A percentile compares a stretch with the other conserved stretches of the same genome.
Evolutionary conservation across 2,797 vertebrate genomes (phyloP).

Genomic region (Linurgus olivaceus): DNA sequence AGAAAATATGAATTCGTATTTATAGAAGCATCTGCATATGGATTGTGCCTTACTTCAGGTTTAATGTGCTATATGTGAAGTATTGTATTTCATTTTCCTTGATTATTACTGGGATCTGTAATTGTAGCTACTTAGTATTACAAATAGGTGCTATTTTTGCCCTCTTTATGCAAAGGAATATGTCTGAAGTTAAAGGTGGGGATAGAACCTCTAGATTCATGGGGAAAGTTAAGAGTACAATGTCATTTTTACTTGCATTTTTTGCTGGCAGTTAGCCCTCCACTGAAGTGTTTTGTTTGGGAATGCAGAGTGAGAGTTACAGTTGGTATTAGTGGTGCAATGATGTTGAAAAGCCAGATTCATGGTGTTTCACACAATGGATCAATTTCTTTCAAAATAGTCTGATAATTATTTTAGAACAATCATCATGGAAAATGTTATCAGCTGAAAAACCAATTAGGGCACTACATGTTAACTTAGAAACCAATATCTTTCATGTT

Average conservation of each 20-base stretch:
- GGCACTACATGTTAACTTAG: neutral
- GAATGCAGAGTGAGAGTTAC: neutral
- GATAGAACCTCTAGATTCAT: neutral
- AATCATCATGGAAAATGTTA: neutral
- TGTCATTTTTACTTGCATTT: neutral
- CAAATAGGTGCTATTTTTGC: neutral
- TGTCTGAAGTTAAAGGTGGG: neutral
- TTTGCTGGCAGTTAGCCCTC: neutral
- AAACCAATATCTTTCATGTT: neutral
- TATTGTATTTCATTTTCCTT: neutral
- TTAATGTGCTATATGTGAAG: neutral
- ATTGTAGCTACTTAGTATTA: neutral
- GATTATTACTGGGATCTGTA: neutral
- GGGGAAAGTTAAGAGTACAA: neutral
- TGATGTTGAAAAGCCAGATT: neutral
- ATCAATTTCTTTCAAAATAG: neutral
- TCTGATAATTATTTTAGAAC: neutral
- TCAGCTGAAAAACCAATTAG: neutral
- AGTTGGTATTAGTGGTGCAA: neutral
- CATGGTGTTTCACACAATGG: neutral
- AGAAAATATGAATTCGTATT: neutral
- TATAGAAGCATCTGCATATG: neutral
- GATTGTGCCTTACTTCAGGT: neutral
- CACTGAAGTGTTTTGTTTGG: neutral
- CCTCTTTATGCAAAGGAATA: neutral